A percentile compares a stretch with the other conserved stretches of the same genome.
Evolutionary conservation across 2,797 vertebrate species (phyloP).

Genomic region (Tenualosa ilisha): DNA sequence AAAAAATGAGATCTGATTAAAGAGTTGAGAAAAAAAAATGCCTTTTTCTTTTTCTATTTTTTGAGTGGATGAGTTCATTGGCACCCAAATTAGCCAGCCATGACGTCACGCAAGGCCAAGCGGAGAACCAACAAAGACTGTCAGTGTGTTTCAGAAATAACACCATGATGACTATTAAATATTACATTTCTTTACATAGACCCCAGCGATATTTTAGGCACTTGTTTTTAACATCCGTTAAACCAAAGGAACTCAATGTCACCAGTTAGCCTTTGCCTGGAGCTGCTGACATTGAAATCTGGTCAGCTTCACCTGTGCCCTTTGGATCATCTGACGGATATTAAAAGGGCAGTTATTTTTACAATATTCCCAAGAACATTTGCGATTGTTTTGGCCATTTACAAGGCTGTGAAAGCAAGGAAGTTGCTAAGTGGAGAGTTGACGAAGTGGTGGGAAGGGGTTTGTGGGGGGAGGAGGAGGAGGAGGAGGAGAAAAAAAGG

Average conservation of each 20-base stretch:
- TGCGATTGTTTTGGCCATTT: constrained; percentile 37
- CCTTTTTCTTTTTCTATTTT: neutral
- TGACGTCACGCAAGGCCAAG: neutral
- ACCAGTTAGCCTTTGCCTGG: neutral
- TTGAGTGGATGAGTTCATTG: neutral
- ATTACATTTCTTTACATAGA: neutral
- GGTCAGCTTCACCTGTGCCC: constrained; percentile 24
- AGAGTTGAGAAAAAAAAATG: neutral
- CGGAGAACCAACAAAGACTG: neutral
- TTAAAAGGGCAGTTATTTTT: constrained; percentile 30
- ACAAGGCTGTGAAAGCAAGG: constrained; percentile 29
- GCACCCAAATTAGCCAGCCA: neutral
- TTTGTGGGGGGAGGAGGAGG: neutral
- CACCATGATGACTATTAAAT: neutral
- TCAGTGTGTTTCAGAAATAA: neutral
- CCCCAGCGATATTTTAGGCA: neutral
- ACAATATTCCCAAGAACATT: neutral
- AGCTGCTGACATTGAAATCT: constrained; percentile 25
- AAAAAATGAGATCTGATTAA: constrained; percentile 65
- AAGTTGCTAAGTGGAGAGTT: constrained; percentile 24
- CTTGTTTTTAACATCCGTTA: neutral
- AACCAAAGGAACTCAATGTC: neutral
- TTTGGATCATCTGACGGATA: constrained; percentile 30
- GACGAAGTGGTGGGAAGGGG: neutral
- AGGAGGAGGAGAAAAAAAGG: neutral